A percentile compares a stretch with the other conserved stretches of the same genome.
Conservation (phyloP, 1,140 invertebrate genomes). For the Drosophila teissieri region DNA sequence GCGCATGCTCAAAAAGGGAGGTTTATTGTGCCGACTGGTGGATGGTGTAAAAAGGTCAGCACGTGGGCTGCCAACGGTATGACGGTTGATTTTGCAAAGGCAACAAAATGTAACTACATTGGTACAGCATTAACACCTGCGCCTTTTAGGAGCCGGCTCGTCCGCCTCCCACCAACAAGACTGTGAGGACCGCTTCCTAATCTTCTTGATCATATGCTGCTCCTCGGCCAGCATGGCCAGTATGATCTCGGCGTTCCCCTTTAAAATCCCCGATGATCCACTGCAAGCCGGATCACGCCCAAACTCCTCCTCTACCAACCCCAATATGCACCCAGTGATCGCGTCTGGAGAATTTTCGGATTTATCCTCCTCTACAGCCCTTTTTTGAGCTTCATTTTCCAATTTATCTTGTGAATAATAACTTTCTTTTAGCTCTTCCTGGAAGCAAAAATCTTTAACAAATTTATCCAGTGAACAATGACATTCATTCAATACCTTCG, state of each 20-base stretch:
- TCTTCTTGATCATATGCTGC: neutral
- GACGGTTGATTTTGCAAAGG: neutral
- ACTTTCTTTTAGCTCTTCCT: neutral
- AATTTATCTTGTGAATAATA: neutral
- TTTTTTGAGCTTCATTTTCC: neutral
- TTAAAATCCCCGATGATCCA: neutral
- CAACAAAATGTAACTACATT: neutral
- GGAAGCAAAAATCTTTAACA: neutral
- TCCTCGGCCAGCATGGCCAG: constrained; percentile 7
- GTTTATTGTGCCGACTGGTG: constrained; percentile 8
- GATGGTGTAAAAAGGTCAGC: constrained; percentile 1
- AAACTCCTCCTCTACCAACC: constrained; percentile 4
- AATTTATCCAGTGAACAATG: neutral
- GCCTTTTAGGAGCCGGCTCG: neutral
- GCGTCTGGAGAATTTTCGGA: neutral
- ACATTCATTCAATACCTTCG: too few species aligned
- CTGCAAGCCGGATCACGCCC: neutral
- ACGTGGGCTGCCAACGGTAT: neutral
- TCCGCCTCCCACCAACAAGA: neutral
- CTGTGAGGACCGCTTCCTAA: neutral
- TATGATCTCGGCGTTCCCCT: constrained; percentile 14
- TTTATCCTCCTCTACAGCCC: neutral
- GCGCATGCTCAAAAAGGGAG: constrained; percentile 57
- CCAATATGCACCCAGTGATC: constrained; percentile 8
- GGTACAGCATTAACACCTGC: neutral